Evolutionary conservation across 2,113 vertebrate species (phyloP), one percentile per base, ranked within the genome.

Genomic region (Oenanthe oenanthe): DNA sequence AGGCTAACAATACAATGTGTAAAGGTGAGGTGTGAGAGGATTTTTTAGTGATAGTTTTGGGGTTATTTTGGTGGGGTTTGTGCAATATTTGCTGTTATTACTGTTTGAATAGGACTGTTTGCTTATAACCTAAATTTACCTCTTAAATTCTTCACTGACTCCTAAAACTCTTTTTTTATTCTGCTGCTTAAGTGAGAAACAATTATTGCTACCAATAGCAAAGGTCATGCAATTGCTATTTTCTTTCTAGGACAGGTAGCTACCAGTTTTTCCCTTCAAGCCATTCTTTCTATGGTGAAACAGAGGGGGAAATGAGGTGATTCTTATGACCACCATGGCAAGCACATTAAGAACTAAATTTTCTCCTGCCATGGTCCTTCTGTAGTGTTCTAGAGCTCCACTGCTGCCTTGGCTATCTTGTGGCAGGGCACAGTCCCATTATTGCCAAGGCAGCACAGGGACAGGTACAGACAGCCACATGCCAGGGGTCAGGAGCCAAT

Each of bases 371-470:
- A 13, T 14, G 16, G 3, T 26, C 32, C 13, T 90, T 65, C 26
- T 45, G 28, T 18, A 47, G 17, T 20, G 34, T 42, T 75, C 62
- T 66, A 58, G 78, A 60, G 22, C 25, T 65, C 18, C 18, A 13
- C 7, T 42, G 29, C 50, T 76, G 32, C 22, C 22, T 82, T 6
- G 2, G 25, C 31, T 34, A 9, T 3, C 24, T 40, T 50, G 45
- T 53, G 51, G 9, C 43, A 40, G 34, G 15, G 25, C 36, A 72
- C 0, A 0, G 73, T 67, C 38, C 7, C 21, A 1, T 26, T 63
- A 34, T 16, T 0, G 0, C 31, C 0, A 1, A 36, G 74, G 56
- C 34, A 78, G 17, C 22, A 19, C 0, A 0, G 15, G 42, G 16
- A 1, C 7, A 12, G 10, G 3, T 22, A 48, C 17, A 50, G 56